Evolutionary conservation across 2,113 vertebrate species (phyloP), one percentile per base, ranked within the genome.

Genomic region (Pithys albifrons): DNA sequence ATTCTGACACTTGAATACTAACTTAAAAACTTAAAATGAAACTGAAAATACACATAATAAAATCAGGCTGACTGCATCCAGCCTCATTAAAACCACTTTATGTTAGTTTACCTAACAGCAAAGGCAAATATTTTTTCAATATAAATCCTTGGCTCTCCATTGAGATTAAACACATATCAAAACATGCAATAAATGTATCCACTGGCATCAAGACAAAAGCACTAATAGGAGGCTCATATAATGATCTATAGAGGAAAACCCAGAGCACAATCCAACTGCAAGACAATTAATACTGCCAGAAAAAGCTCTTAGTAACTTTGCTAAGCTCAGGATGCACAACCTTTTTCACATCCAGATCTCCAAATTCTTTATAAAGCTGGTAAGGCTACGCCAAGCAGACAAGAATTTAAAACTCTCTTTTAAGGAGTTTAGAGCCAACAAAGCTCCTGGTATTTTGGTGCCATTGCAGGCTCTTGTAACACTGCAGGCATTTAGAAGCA

Each of bases 381-480:
- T 66, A 92, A 77, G 59, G 67, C 71, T 64, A 82, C 76, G 0
- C 65, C 92, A 91, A 89, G 85, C 69, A 86, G 88, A 90, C 85
- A 96, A 93, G 96, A 96, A 96, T 95, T 91, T 87, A n/a, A 96
- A 96, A 96, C 92, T 86, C 90, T 88, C 85, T 65, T 94, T 39
- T 92, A 97, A 97, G 95, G 83, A 94, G 95, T 96, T 96, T 95
- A 95, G 83, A 89, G 19, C 95, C 88, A 94, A 94, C 95, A 95
- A 94, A 95, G 95, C 76, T 95, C 79, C 73, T 75, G 95, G 90
- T 92, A 92, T 96, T 93, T 97, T 70, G 78, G 92, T 80, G 90
- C 58, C 82, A 93, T 28, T 88, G 79, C 90, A 78, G 85, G 70
- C 92, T 94, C 92, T 90, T 85, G 67, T 66, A 93, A 86, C 94